A percentile compares a stretch with the other conserved stretches of the same genome.
Conservation (phyloP, 2,888 invertebrate genomes). For the Thymelicus sylvestris region DNA sequence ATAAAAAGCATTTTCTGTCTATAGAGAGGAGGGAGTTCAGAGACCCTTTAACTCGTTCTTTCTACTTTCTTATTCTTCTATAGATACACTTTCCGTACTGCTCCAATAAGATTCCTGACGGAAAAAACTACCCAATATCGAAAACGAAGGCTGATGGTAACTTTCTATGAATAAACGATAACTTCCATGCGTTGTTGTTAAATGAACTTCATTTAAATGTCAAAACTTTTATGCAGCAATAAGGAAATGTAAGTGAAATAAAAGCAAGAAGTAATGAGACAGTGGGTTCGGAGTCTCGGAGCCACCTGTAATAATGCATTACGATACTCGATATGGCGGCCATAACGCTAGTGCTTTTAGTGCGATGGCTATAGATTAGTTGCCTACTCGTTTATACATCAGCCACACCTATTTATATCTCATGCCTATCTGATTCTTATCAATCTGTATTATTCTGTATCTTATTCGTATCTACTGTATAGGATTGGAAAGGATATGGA, state of each 20-base stretch:
- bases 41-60: no score
- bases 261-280: slow-evolving; percentile 10
- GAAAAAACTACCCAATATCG: background rate
- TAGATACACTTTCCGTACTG: no score
- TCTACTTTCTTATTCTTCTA: no score
- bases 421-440: background rate
- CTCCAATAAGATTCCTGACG: background rate
- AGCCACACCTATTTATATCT: background rate
- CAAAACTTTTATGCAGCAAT: slow-evolving; percentile 23
- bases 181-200: background rate
- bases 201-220: slow-evolving; percentile 27
- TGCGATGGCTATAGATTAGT: background rate
- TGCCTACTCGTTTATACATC: background rate
- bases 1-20: no score
- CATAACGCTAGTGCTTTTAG: slow-evolving; percentile 3
- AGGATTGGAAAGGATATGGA: no score
- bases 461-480: no score
- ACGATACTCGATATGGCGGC: background rate
- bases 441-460: background rate
- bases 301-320: background rate
- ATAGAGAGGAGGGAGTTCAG: no score
- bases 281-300: background rate
- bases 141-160: background rate
- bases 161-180: slow-evolving; percentile 6
- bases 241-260: slow-evolving; percentile 19